A percentile compares a stretch with the other conserved stretches of the same genome.
Evolutionary conservation across 2,113 vertebrate genomes (phyloP).

Genomic region (human): GRCh38 chr5:14300001-14300500

Average conservation of each 20-base stretch:
- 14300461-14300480: fast-evolving
- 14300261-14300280: not conserved
- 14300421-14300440: fast-evolving
- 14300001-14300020: not conserved
- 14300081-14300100: not conserved
- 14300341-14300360: not conserved
- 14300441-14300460: fast-evolving
- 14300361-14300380: not conserved
- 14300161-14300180: not conserved
- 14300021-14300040: not conserved
- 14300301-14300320: not conserved
- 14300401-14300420: not conserved
- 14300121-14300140: too few relatives aligned
- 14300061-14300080: not conserved
- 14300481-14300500: fast-evolving
- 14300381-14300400: not conserved
- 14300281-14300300: not conserved
- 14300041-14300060: fast-evolving
- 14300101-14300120: fast-evolving
- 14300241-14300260: not conserved
- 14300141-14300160: too few relatives aligned
- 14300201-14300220: not conserved
- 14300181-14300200: not conserved
- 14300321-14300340: not conserved
- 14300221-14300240: slow-evolving; percentile 9